Evolutionary conservation across 2,797 vertebrate species (phyloP).

Genomic region (Naso thynnoides): DNA sequence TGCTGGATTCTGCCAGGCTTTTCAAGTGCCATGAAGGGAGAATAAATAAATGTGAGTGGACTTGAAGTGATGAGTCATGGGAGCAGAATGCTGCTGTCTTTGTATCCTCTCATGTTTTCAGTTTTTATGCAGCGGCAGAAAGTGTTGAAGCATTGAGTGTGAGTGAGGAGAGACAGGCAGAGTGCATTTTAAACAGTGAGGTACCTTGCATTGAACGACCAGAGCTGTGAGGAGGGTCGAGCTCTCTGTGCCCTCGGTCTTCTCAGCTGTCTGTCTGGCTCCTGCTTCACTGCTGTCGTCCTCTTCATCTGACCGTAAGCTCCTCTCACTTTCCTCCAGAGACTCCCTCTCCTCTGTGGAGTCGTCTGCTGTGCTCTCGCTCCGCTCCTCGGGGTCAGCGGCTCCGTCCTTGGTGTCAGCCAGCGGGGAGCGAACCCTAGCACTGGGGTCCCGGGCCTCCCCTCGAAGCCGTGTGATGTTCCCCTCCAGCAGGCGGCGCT

Average conservation of each 20-base stretch:
- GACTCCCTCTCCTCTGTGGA: conserved; percentile 85
- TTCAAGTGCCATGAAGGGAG: conserved; percentile 22
- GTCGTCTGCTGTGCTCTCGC: conserved; percentile 85
- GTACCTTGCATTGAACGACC: conserved; percentile 86
- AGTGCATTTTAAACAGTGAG: background rate
- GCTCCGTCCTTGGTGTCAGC: conserved; percentile 82
- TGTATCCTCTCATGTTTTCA: conserved; percentile 25
- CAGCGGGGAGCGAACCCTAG: conserved; percentile 80
- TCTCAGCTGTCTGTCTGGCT: conserved; percentile 64
- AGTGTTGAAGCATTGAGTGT: conserved; percentile 1
- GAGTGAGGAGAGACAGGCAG: background rate
- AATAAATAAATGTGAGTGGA: conserved; percentile 35
- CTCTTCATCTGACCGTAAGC: conserved; percentile 85
- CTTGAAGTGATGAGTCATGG: conserved; percentile 53
- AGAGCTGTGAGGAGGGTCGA: conserved; percentile 72
- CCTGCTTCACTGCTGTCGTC: conserved; percentile 74
- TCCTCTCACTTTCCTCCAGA: conserved; percentile 85
- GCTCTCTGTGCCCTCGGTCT: conserved; percentile 55
- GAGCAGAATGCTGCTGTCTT: conserved; percentile 15
- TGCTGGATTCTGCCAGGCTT: conserved; percentile 24
- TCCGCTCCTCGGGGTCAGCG: conserved; percentile 79
- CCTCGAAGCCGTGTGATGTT: conserved; percentile 87
- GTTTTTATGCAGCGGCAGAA: conserved; percentile 20
- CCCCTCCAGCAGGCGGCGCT: conserved; percentile 92
- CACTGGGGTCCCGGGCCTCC: conserved; percentile 74